Evolutionary conservation across 2,797 vertebrate genomes (phyloP).

Genomic region (Microtus californicus): DNA sequence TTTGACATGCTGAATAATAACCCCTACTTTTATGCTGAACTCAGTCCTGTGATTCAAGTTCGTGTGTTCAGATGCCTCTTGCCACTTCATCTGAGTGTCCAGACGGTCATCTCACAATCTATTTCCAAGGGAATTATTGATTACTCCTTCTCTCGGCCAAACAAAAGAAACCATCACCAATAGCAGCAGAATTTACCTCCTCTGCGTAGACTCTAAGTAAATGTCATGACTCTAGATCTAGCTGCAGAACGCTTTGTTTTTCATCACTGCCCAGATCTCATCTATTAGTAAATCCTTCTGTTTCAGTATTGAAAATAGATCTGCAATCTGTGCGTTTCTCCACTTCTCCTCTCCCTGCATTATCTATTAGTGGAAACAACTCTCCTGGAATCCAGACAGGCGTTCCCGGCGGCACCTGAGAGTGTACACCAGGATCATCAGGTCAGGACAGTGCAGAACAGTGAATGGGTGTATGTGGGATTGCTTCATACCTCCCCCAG

Average conservation of each 20-base stretch:
- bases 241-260: not conserved
- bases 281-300: not conserved
- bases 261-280: not conserved
- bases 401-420: not conserved
- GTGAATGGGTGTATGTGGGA: not conserved
- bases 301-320: slow-evolving; percentile 17
- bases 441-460: not conserved
- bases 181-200: not conserved
- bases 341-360: not conserved
- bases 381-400: not conserved
- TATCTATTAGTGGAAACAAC: not conserved
- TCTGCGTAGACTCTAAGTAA: not conserved
- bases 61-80: slow-evolving; percentile 12
- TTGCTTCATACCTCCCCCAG: not conserved
- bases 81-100: not conserved
- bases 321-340: not conserved
- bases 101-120: not conserved
- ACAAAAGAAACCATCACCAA: not conserved
- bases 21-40: not conserved
- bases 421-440: slow-evolving; percentile 8
- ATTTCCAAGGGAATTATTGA: slow-evolving; percentile 21
- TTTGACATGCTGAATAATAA: not conserved
- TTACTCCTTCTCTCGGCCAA: not conserved
- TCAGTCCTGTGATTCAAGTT: not conserved
- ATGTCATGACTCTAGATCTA: not conserved